Evolutionary conservation across 37 sponge, comb jelly and placozoan species (phyloP).

Genomic region (Oopsacas minuta): DNA sequence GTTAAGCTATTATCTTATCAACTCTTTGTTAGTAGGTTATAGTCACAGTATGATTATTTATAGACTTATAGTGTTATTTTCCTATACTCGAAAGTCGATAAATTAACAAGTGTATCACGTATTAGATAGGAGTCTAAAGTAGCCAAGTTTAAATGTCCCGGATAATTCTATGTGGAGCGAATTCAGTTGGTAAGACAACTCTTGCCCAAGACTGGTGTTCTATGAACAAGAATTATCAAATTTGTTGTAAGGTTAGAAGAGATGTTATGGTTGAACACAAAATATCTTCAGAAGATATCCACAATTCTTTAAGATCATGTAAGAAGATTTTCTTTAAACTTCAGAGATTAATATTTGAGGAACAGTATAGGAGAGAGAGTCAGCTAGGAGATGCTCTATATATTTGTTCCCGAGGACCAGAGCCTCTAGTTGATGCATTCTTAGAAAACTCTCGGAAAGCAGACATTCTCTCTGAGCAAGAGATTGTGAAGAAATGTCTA

Average conservation of each 20-base stretch:
- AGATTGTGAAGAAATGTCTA: conserved; percentile 21
- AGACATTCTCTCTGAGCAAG: not conserved
- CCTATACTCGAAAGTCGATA: too few relatives aligned
- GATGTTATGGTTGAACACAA: conserved; percentile 32
- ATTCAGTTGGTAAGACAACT: conserved; percentile 60
- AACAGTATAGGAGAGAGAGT: conserved; percentile 36
- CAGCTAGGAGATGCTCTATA: not conserved
- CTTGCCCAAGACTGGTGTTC: conserved; percentile 41
- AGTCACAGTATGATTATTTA: too few relatives aligned
- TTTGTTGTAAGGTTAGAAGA: conserved; percentile 41
- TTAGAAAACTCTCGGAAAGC: conserved; percentile 21
- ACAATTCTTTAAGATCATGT: conserved; percentile 25
- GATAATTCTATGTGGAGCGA: conserved; percentile 60
- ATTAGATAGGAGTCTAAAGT: too few relatives aligned
- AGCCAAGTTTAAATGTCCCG: not conserved
- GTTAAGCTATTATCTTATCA: too few relatives aligned
- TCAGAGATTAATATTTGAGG: conserved; percentile 35
- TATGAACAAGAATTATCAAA: conserved; percentile 25
- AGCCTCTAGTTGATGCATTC: conserved; percentile 28
- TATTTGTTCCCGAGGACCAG: conserved; percentile 55
- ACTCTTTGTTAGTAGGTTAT: too few relatives aligned
- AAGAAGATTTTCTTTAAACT: conserved; percentile 36
- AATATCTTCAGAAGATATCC: conserved; percentile 28
- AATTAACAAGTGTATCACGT: too few relatives aligned
- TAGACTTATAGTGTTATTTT: too few relatives aligned